A percentile compares a stretch with the other conserved stretches of the same genome.
These are phyloP conservation scores for Syngnathus floridae DNA, from an alignment of 2,113 vertebrate genomes.

Conservation along the genomic window DNA sequence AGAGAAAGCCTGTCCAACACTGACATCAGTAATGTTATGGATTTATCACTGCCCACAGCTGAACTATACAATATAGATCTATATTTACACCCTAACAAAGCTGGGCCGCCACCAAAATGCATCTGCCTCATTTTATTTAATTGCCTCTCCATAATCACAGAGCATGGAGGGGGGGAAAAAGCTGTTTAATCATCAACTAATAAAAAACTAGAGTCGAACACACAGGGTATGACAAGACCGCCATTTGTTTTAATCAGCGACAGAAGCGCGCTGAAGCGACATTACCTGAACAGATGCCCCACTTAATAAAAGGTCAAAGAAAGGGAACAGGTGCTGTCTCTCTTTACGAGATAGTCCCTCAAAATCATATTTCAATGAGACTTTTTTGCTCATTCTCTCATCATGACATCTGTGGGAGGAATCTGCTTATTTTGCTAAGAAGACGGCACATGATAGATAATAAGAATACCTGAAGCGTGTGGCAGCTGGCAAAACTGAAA, in stretches of 20 bases:
- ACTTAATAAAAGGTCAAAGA: constrained; percentile 19
- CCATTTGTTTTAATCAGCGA: constrained; percentile 55
- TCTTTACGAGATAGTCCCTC: not conserved
- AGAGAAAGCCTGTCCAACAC: constrained; percentile 15
- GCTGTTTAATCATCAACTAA: constrained; percentile 54
- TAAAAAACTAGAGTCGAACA: constrained; percentile 53
- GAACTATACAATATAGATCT: not conserved
- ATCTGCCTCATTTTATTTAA: constrained; percentile 19
- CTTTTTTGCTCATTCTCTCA: constrained; percentile 12
- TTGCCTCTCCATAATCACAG: constrained; percentile 37
- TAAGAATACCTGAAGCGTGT: constrained; percentile 15
- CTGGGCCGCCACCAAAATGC: constrained; percentile 19
- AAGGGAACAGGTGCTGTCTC: constrained; percentile 39
- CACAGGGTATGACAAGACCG: constrained; percentile 33
- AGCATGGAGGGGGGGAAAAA: constrained; percentile 24
- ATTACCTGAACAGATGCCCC: constrained; percentile 55
- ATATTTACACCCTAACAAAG: constrained; percentile 22
- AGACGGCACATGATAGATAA: constrained; percentile 40
- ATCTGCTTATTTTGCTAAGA: constrained; percentile 13
- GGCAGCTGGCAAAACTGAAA: constrained; percentile 18
- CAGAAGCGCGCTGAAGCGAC: constrained; percentile 46
- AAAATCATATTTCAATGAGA: constrained; percentile 25
- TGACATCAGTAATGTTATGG: constrained; percentile 28
- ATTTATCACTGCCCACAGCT: constrained; percentile 30
- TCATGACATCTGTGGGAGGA: constrained; percentile 3